Base-by-base conservation (phyloP, 2,797 vertebrate species). In the Myripristis jacobus region DNA sequence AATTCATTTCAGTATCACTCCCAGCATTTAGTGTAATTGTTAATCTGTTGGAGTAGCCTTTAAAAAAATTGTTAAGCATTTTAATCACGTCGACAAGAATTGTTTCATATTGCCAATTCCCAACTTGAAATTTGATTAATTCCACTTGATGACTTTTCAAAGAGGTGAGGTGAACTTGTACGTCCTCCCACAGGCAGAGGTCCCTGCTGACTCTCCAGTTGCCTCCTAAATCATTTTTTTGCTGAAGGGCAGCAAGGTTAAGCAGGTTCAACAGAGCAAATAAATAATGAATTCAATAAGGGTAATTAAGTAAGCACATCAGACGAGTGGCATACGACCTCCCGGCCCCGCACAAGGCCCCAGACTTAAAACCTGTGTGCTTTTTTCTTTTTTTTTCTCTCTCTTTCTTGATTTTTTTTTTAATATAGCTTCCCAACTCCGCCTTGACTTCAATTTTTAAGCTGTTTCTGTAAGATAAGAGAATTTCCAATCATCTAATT, bases 221-320 rank as follows among this genome's bases (percentile, higher is more conserved):
- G 79, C 72, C 68, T 87, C 82, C 82, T 72, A 85, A 87, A 89
- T 91, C 57, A 53, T n/a, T 75, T 81, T 80, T 83, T 75, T 60
- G 57, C 67, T 73, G 69, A 77, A 90, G 89, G 91, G 85, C 82
- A 87, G 77, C 22, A 63, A 87, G 92, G 92, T 92, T 92, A 92
- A 92, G 84, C 74, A 91, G 91, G 91, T 90, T 91, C 82, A 82
- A 77, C 73, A 70, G 74, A 79, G 88, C 83, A 92, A 91, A 90
- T 93, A 92, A 92, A 91, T 92, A 89, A 93, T 92, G 59, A 91
- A 93, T 92, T 84, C 68, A 90, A 89, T 79, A 70, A 89, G 84
- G 90, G 84, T 92, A 89, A 94, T 94, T 92, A 93, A 88, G 85
- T 87, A 91, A 84, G 84, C 81, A 85, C 82, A 90, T 87, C 83